Base-by-base conservation (phyloP, 2,888 invertebrate species). In the Chalcis sispes region DNA sequence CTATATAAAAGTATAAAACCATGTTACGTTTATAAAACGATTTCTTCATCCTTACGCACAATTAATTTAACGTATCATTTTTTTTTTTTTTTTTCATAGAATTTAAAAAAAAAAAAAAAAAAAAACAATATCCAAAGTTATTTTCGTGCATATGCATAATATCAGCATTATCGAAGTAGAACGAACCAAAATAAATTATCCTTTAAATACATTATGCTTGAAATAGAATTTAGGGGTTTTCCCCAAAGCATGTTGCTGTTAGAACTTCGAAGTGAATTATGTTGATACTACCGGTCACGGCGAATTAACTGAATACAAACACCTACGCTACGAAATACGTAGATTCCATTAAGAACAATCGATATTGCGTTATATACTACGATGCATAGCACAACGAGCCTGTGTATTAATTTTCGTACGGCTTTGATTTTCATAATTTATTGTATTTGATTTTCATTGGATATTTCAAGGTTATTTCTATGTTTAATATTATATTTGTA, bases 191-290 rank as follows among this genome's bases (percentile, higher is more conserved):
- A 52, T 52, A 52, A 52, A 52, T 52, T 23, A 52, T 23, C 10
- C 23, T 52, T 52, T 23, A 52, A 52, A 23, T 23, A 52, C 23
- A 23, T 23, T 52, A 8, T 23, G 50, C 15, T 23, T 52, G 1
- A 8, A 52, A 52, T 20, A 20, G 13, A 23, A 46, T 15, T 46
- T 46, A 15, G n/a, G 46, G 46, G 13, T 4, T 15, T 13, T n/a
- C n/a, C 46, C n/a, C 46, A 46, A 46, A 46, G 46, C 46, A n/a
- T n/a, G n/a, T 46, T 46, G 46, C 4, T n/a, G n/a, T 46, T 46
- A n/a, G 46, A 52, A 52, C 20, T 23, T 52, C 50, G 8, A 52
- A 52, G 23, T 52, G 23, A 52, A 52, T 52, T 52, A 23, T 52
- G 50, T 52, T 7, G 50, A 52, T 52, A 52, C 23, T 8, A 13